Conservation (phyloP, 64 coral and sea anemone species). For the Anthopleura sola region DNA sequence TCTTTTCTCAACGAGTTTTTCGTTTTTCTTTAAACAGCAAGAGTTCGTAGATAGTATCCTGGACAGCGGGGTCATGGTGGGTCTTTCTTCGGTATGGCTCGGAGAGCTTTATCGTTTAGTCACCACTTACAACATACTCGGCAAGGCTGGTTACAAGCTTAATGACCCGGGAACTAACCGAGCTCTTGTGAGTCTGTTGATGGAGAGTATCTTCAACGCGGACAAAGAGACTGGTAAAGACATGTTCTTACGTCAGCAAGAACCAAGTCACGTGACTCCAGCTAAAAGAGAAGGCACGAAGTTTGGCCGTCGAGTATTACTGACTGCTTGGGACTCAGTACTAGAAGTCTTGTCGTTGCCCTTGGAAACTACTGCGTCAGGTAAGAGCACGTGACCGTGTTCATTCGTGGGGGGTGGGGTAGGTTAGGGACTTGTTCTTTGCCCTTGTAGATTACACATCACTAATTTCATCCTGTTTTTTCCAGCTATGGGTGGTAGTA, state of each 20-base stretch:
- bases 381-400: slow-evolving; percentile 18
- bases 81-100: slow-evolving; percentile 91
- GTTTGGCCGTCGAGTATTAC: slow-evolving; percentile 83
- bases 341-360: slow-evolving; percentile 89
- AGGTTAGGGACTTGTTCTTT: not conserved
- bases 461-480: not conserved
- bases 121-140: slow-evolving; percentile 90
- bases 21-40: slow-evolving; percentile 30
- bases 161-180: slow-evolving; percentile 63
- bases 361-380: slow-evolving; percentile 70
- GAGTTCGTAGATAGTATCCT: slow-evolving; percentile 51
- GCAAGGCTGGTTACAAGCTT: slow-evolving; percentile 78
- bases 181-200: slow-evolving; percentile 73
- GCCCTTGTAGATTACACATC: not conserved
- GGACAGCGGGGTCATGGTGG: slow-evolving; percentile 65
- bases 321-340: slow-evolving; percentile 88
- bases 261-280: slow-evolving; percentile 47
- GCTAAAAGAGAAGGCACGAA: slow-evolving; percentile 90
- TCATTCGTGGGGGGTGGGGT: not conserved
- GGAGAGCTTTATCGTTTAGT: slow-evolving; percentile 94
- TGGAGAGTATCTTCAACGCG: slow-evolving; percentile 53
- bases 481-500: slow-evolving; percentile 32
- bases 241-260: slow-evolving; percentile 71
- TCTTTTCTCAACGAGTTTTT: not conserved
- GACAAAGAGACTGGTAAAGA: slow-evolving; percentile 51